phyloP scores from a whole-genome alignment of 2,113 vertebrate species.

The Caloenas nicobarica region DNA sequence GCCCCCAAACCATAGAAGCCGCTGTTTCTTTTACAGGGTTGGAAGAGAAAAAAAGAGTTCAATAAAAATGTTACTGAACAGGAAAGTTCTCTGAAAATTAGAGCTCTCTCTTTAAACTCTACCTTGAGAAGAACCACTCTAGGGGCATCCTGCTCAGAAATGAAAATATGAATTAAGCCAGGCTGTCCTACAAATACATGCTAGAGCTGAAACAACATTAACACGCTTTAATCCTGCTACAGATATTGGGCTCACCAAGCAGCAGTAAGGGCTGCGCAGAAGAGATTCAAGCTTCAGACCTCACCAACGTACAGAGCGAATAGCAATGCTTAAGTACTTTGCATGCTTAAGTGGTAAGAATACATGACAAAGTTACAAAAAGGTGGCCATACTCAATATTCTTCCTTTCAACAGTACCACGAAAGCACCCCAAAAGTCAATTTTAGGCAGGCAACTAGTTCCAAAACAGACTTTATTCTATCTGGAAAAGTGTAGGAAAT shows the following conservation, averaged over 20 bases:
- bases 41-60: not conserved
- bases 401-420: not conserved
- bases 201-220: not conserved
- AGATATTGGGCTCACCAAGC: not conserved
- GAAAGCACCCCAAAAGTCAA: no score
- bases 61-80: rapidly evolving
- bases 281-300: not conserved
- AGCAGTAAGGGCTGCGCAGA: not conserved
- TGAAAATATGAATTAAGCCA: not conserved
- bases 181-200: not conserved
- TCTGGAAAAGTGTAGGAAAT: no score
- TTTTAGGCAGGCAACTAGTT: no score
- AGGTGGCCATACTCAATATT: not conserved
- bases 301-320: rapidly evolving
- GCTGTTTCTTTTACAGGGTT: not conserved
- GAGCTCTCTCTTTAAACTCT: not conserved
- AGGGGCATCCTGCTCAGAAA: not conserved
- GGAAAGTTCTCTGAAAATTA: not conserved
- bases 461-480: no score
- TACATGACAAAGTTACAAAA: not conserved
- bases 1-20: rapidly evolving
- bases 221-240: not conserved
- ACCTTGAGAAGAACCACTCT: not conserved
- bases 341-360: rapidly evolving
- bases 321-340: rapidly evolving